Evolutionary conservation across 2,888 invertebrate genomes (phyloP).

Genomic region (Drosophila maculinotata): DNA sequence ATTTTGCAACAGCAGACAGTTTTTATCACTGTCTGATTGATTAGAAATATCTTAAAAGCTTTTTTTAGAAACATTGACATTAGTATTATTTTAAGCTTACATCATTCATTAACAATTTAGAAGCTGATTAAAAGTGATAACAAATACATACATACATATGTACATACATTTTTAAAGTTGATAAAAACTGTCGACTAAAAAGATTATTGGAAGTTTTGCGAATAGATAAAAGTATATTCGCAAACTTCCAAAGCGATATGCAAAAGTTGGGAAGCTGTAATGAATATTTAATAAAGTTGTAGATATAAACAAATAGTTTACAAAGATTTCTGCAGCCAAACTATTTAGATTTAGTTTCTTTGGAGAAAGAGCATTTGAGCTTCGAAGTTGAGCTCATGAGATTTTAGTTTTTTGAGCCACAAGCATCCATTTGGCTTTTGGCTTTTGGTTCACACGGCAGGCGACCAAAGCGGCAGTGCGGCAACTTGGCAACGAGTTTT

Average conservation of each 20-base stretch:
- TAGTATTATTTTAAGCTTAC: not conserved
- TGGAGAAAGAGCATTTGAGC: constrained; percentile 40
- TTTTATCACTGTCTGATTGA: not conserved
- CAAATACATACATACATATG: no score
- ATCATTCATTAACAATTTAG: not conserved
- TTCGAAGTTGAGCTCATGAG: constrained; percentile 1
- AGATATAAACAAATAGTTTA: no score
- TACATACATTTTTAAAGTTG: not conserved
- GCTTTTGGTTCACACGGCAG: constrained; percentile 78
- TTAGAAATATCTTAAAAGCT: not conserved
- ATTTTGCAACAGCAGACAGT: not conserved
- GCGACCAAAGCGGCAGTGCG: constrained; percentile 52
- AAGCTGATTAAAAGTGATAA: not conserved
- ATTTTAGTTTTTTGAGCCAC: constrained; percentile 46
- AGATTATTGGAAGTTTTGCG: not conserved
- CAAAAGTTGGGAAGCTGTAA: no score
- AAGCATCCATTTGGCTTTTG: constrained; percentile 72
- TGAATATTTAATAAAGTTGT: no score
- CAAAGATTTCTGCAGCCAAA: no score
- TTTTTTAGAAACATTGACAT: no score
- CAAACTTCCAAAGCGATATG: no score
- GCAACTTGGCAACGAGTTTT: constrained; percentile 66
- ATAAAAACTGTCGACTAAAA: no score
- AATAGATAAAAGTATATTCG: no score
- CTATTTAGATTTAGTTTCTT: not conserved